These are phyloP conservation scores for Epinotia ramella DNA, from an alignment of 2,888 invertebrate genomes.

Conservation along the genomic window DNA sequence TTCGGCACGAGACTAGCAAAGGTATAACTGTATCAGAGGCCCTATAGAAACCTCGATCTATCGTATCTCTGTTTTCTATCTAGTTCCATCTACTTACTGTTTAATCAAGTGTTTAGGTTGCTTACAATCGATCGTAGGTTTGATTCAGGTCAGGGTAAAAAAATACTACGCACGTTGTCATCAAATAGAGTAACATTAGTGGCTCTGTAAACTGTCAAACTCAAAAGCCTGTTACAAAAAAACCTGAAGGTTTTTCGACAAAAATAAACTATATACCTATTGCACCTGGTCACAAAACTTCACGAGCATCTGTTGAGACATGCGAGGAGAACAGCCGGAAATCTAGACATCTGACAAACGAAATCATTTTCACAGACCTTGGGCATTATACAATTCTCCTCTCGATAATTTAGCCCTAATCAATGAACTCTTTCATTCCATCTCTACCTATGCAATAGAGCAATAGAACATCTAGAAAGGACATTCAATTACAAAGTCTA, in stretches of 20 bases:
- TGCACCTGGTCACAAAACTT: no score
- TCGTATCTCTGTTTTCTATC: background rate
- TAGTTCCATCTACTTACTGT: background rate
- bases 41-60: background rate
- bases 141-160: slow-evolving; percentile 2
- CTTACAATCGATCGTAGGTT: background rate
- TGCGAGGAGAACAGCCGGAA: no score
- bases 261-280: no score
- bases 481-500: background rate
- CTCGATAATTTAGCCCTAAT: background rate
- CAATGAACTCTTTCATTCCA: background rate
- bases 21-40: slow-evolving; percentile 17
- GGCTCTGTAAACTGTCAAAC: no score
- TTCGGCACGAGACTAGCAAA: slow-evolving; percentile 12
- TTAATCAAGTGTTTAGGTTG: slow-evolving; percentile 1
- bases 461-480: background rate
- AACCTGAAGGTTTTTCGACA: no score
- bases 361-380: background rate
- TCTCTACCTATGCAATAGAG: background rate
- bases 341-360: no score
- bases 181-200: background rate
- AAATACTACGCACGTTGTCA: slow-evolving; percentile 2
- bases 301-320: no score
- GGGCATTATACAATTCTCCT: background rate
- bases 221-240: no score